phyloP scores from a whole-genome alignment of 2,113 vertebrate genomes.

The Mobula birostris region DNA sequence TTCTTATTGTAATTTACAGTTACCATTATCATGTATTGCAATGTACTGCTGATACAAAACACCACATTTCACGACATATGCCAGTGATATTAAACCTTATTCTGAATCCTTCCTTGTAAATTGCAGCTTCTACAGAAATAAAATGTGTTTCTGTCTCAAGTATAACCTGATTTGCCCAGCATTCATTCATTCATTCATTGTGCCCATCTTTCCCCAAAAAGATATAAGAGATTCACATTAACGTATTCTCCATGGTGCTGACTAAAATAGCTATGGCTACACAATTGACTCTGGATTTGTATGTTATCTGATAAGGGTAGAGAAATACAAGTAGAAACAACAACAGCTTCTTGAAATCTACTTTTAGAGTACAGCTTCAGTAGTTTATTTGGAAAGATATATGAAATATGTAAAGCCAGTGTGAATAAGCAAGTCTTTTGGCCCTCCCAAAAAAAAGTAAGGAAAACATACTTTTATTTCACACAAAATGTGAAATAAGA shows the following conservation, averaged over 20 bases:
- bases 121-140: neutral
- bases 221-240: neutral
- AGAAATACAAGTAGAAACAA: constrained; percentile 37
- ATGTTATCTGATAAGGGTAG: neutral
- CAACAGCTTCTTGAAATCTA: neutral
- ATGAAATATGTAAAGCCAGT: neutral
- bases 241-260: neutral
- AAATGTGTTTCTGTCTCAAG: neutral
- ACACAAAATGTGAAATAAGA: neutral
- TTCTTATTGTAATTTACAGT: no score
- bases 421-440: neutral
- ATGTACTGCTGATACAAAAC: no score
- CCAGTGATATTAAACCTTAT: no score
- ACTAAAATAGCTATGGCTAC: neutral
- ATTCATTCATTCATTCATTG: neutral
- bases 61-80: no score
- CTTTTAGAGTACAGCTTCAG: neutral
- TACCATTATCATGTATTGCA: no score
- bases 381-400: neutral
- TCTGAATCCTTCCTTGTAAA: neutral
- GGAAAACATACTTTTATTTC: neutral
- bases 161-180: neutral
- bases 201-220: neutral
- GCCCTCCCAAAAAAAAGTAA: neutral
- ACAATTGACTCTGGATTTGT: neutral